phyloP scores from a whole-genome alignment of 92 coral and sea anemone genomes.

The Meandrina meandrites region DNA sequence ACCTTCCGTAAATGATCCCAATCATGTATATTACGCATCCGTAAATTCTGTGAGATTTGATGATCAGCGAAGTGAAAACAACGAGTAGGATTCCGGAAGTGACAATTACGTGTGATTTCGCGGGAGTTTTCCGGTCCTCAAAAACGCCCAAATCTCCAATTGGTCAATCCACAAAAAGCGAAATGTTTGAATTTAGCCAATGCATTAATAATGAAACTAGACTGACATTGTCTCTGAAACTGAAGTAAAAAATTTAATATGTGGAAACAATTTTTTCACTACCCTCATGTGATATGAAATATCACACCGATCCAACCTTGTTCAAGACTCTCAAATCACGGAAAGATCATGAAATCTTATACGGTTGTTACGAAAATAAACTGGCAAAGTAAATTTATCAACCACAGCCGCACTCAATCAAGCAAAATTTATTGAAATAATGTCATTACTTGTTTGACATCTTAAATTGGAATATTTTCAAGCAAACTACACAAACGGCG shows the following conservation, averaged over 20 bases:
- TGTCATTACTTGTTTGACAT: no score
- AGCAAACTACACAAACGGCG: no score
- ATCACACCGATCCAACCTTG: no score
- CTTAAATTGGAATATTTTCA: no score
- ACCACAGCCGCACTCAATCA: no score
- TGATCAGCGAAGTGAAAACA: background rate
- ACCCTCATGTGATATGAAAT: background rate
- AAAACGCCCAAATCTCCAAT: background rate
- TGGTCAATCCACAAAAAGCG: background rate
- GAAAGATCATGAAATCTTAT: background rate
- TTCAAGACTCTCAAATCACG: background rate
- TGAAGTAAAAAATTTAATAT: background rate
- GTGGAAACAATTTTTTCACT: background rate
- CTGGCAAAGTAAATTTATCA: background rate
- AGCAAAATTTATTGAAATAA: no score
- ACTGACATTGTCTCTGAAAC: background rate
- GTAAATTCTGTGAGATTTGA: background rate
- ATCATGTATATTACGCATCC: background rate
- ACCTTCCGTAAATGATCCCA: background rate
- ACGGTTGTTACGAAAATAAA: no score
- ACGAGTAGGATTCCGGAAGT: slow-evolving; percentile 8
- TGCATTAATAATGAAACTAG: background rate
- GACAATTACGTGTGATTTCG: background rate
- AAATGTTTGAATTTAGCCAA: background rate
- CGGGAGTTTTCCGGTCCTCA: background rate